Evolutionary conservation across 2,113 vertebrate species (phyloP).

Genomic region (Toxotes chatareus): DNA sequence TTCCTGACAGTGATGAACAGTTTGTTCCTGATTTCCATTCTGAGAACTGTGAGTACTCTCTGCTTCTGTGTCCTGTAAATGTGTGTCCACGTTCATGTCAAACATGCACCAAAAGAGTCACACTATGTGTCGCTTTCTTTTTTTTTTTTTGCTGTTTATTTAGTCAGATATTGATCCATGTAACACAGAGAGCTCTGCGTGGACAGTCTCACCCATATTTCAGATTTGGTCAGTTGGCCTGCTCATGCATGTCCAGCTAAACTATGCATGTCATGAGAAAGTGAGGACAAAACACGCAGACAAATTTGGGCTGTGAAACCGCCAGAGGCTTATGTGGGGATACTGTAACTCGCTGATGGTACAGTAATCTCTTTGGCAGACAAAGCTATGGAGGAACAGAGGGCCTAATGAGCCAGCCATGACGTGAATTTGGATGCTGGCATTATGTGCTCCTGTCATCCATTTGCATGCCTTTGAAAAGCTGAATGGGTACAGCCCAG

Average conservation of each 20-base stretch:
- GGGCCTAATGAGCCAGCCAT: constrained; percentile 64
- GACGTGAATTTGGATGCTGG: constrained; percentile 52
- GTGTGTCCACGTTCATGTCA: not conserved
- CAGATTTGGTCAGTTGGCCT: not conserved
- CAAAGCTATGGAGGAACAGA: constrained; percentile 58
- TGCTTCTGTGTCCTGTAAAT: not conserved
- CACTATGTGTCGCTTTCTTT: not conserved
- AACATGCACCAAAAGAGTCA: not conserved
- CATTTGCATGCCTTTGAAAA: constrained; percentile 85
- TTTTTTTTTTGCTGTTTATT: not conserved
- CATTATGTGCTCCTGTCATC: constrained; percentile 48
- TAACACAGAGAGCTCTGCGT: not conserved
- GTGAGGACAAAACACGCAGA: constrained; percentile 28
- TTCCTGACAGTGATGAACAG: constrained; percentile 98
- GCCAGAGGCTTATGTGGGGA: constrained; percentile 61
- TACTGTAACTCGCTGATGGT: constrained; percentile 58
- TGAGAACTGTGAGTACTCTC: constrained; percentile 93
- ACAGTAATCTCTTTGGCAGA: constrained; percentile 68
- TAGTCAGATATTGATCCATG: not conserved
- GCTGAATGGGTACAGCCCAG: constrained; percentile 78
- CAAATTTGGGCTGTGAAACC: constrained; percentile 53
- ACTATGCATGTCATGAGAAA: constrained; percentile 27
- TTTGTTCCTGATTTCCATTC: constrained; percentile 98
- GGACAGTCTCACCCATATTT: not conserved
- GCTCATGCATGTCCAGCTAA: not conserved